These are phyloP conservation scores for Amazona guildingii DNA, from an alignment of 2,113 vertebrate genomes.

Conservation along the genomic window DNA sequence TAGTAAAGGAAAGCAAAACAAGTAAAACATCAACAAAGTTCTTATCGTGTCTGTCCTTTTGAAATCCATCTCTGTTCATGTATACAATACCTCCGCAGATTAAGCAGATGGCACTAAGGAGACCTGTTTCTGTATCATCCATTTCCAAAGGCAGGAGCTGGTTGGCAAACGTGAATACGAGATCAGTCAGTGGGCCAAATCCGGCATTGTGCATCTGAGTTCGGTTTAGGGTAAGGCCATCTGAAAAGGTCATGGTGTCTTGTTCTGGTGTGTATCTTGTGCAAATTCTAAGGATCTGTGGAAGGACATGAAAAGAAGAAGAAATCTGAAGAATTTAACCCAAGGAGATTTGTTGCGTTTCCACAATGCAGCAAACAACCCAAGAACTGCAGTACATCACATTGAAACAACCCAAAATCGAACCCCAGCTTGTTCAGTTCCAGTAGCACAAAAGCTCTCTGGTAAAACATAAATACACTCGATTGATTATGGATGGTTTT, in stretches of 20 bases:
- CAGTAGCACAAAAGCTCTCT: not conserved
- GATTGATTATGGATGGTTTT: accelerated
- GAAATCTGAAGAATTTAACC: not conserved
- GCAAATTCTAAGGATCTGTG: constrained; percentile 93
- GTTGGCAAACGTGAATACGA: constrained; percentile 93
- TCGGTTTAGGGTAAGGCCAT: constrained; percentile 92
- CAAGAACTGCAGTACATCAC: accelerated
- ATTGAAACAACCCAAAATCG: not conserved
- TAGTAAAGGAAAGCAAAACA: not conserved
- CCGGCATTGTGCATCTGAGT: constrained; percentile 98
- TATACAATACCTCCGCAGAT: constrained; percentile 89
- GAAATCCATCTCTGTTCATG: not conserved
- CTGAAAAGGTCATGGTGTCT: constrained; percentile 97
- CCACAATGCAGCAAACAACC: accelerated
- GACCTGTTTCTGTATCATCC: constrained; percentile 95
- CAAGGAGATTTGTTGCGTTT: not conserved
- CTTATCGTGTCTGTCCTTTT: not conserved
- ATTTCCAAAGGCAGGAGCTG: constrained; percentile 96
- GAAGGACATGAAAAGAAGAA: not conserved
- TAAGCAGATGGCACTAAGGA: constrained; percentile 96
- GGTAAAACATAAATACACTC: not conserved
- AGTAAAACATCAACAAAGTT: not conserved
- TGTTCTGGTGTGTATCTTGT: constrained; percentile 94
- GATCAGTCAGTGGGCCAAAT: constrained; percentile 92
- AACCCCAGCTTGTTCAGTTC: not conserved